Conservation (phyloP, 1,140 invertebrate species). For the Megathymus violae region DNA sequence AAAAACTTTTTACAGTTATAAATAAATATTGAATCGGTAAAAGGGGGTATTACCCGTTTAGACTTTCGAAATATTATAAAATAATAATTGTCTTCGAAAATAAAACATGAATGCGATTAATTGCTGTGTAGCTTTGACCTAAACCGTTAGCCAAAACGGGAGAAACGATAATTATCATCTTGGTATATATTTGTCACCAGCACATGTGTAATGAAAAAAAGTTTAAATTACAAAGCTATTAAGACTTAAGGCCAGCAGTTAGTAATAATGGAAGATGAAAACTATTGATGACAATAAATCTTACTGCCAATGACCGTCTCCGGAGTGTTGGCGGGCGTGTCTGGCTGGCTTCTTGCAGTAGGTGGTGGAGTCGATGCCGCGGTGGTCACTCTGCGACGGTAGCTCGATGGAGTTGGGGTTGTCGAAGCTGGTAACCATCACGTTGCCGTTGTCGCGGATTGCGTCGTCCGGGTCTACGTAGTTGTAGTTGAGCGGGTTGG, state of each 20-base stretch:
- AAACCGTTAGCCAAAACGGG: no score
- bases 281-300: slow-evolving; percentile 64
- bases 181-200: no score
- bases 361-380: slow-evolving; percentile 87
- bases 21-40: no score
- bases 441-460: slow-evolving; percentile 80
- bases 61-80: no score
- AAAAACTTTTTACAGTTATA: no score
- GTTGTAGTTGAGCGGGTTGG: slow-evolving; percentile 89
- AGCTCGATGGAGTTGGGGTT: slow-evolving; percentile 90
- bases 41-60: no score
- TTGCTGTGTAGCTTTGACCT: no score
- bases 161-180: no score
- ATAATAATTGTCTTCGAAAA: no score
- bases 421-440: slow-evolving; percentile 87
- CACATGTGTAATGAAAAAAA: slow-evolving; percentile 11
- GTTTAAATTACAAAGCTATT: neutral
- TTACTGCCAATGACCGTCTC: slow-evolving; percentile 82
- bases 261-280: slow-evolving; percentile 44
- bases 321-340: slow-evolving; percentile 74
- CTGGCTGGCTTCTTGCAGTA: slow-evolving; percentile 86
- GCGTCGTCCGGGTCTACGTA: slow-evolving; percentile 87
- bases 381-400: slow-evolving; percentile 80
- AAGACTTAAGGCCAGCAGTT: slow-evolving; percentile 9
- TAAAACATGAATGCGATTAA: no score